Percentiles rank a stretch among this genome's conserved stretches.
phyloP scores from a whole-genome alignment of 2,888 invertebrate species.

The Bombylius discolor region DNA sequence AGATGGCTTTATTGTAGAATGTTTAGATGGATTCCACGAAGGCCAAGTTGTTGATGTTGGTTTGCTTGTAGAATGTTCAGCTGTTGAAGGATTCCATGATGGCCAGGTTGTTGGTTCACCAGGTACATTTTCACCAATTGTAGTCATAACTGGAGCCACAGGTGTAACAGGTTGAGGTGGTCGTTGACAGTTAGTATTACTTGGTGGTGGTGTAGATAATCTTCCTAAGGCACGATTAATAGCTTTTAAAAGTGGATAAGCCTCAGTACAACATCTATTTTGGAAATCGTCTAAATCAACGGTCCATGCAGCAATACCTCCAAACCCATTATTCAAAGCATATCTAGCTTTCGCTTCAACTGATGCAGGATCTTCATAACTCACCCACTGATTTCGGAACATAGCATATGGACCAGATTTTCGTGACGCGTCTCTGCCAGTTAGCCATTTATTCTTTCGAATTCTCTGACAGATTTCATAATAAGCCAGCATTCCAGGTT shows the following conservation, averaged over 20 bases:
- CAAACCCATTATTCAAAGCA: constrained; percentile 56
- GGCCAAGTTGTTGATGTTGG: constrained; percentile 30
- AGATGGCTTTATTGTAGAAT: constrained; percentile 19
- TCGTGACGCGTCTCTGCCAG: constrained; percentile 49
- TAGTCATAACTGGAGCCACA: constrained; percentile 58
- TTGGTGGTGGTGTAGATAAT: constrained; percentile 40
- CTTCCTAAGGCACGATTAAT: constrained; percentile 64
- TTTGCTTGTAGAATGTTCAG: constrained; percentile 12
- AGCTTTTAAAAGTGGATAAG: constrained; percentile 63
- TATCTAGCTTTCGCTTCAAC: constrained; percentile 64
- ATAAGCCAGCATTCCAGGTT: constrained; percentile 78
- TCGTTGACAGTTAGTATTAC: constrained; percentile 49
- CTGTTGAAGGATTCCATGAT: constrained; percentile 20
- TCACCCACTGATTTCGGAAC: constrained; percentile 74
- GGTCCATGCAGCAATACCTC: constrained; percentile 79
- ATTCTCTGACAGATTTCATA: constrained; percentile 71
- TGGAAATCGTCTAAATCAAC: constrained; percentile 77
- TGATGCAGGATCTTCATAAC: constrained; percentile 71
- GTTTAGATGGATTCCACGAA: constrained; percentile 23
- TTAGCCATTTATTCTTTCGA: constrained; percentile 53
- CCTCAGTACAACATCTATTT: constrained; percentile 68
- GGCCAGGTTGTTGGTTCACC: constrained; percentile 30
- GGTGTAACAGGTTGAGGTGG: constrained; percentile 64
- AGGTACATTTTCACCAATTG: constrained; percentile 40
- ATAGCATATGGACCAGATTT: constrained; percentile 56